phyloP scores from a whole-genome alignment of 2,797 vertebrate species.

The Hafferia zeledoni region DNA sequence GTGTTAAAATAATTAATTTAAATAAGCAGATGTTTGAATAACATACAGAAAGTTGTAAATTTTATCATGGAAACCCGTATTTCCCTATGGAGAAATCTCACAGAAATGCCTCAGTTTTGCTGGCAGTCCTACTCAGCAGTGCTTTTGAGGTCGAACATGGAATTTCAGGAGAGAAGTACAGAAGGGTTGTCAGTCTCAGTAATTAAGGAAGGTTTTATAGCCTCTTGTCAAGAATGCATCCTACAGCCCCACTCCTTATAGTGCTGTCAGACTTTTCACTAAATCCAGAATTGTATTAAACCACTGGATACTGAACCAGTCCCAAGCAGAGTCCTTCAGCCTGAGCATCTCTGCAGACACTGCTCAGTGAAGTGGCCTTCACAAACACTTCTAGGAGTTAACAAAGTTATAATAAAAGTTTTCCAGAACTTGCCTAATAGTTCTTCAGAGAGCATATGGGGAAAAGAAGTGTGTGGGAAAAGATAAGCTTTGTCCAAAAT shows the following conservation, averaged over 20 bases:
- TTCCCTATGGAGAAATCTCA: not conserved
- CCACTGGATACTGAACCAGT: not conserved
- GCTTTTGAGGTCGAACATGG: not conserved
- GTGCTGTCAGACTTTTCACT: not conserved
- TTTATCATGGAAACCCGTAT: not conserved
- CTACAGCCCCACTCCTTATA: not conserved
- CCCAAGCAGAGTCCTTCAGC: not conserved
- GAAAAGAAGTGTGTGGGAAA: not conserved
- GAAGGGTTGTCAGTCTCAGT: not conserved
- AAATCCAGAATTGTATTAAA: not conserved
- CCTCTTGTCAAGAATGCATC: not conserved
- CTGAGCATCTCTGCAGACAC: not conserved
- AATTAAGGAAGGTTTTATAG: not conserved
- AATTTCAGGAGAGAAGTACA: not conserved
- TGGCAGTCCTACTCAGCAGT: not conserved
- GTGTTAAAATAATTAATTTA: not conserved
- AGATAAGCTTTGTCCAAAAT: conserved; percentile 14
- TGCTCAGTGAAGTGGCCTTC: not conserved
- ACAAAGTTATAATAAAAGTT: not conserved
- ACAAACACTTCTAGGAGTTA: not conserved
- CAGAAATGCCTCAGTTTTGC: not conserved
- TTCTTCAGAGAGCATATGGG: not conserved
- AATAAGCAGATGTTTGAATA: not conserved
- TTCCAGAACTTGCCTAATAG: not conserved
- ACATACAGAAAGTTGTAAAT: not conserved